Evolutionary conservation across 2,797 vertebrate genomes (phyloP).

Genomic region (Neosilurus mollespiculum): DNA sequence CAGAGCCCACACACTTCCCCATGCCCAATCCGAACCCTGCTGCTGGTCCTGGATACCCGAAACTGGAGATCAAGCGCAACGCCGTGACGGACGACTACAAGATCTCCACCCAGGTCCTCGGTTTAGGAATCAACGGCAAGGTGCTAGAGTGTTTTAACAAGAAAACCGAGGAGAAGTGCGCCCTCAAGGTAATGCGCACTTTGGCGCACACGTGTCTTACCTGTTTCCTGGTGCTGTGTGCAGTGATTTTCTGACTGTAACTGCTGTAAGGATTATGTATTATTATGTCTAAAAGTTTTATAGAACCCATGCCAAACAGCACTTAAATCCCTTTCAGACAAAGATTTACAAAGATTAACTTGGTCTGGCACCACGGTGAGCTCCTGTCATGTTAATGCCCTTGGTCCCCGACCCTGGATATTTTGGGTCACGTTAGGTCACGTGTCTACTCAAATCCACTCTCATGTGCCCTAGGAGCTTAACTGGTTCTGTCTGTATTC

Average conservation of each 20-base stretch:
- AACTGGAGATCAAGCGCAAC: conserved; percentile 87
- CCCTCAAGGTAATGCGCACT: conserved; percentile 83
- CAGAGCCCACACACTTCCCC: conserved; percentile 60
- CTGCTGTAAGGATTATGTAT: background rate
- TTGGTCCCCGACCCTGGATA: background rate
- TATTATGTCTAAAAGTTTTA: background rate
- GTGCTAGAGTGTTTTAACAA: conserved; percentile 91
- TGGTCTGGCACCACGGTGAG: background rate
- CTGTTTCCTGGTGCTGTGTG: background rate
- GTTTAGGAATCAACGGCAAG: conserved; percentile 96
- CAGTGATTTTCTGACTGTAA: background rate
- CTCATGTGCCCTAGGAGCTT: no score
- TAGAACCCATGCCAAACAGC: background rate
- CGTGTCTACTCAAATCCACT: background rate
- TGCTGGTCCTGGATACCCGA: conserved; percentile 68
- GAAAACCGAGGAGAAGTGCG: conserved; percentile 89
- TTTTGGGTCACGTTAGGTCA: background rate
- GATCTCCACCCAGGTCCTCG: conserved; percentile 90
- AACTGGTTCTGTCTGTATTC: background rate
- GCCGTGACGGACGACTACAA: conserved; percentile 96
- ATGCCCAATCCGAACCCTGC: conserved; percentile 59
- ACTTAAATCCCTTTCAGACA: background rate
- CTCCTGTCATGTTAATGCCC: background rate
- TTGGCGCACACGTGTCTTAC: background rate
- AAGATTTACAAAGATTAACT: background rate